phyloP scores from a whole-genome alignment of 1,140 invertebrate species.

The Tetraneura akinire region DNA sequence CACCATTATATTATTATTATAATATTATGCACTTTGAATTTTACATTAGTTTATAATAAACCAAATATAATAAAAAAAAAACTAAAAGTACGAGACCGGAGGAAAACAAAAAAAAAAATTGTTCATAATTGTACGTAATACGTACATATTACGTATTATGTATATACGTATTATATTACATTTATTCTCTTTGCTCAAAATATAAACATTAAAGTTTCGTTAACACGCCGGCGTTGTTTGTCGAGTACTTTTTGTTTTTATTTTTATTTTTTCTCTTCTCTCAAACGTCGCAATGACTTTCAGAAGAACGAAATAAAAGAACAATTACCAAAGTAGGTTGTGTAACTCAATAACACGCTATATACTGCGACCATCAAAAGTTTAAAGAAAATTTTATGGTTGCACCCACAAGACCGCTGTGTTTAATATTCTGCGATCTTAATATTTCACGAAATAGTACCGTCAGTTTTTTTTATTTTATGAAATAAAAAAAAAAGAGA shows the following conservation, averaged over 20 bases:
- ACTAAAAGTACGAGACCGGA: background rate
- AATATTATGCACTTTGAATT: no score
- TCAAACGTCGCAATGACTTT: background rate
- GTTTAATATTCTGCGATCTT: background rate
- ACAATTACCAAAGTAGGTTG: background rate
- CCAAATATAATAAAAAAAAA: background rate
- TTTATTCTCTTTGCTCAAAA: background rate
- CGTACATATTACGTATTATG: no score
- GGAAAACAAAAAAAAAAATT: background rate
- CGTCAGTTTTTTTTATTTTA: no score
- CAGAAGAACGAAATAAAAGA: constrained; percentile 1
- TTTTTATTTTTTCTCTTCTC: constrained; percentile 12
- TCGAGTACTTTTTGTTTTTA: background rate
- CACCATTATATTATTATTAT: background rate
- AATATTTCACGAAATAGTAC: background rate
- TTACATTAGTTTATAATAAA: constrained; percentile 14
- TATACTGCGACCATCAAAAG: background rate
- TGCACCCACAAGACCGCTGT: background rate
- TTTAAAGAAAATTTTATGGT: constrained; percentile 12
- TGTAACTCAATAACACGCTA: no score
- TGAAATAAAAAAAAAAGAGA: no score
- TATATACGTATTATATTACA: no score
- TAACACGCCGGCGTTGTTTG: background rate
- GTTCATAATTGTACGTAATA: background rate
- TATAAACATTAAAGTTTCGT: background rate